A percentile compares a stretch with the other conserved stretches of the same genome.
Conservation (phyloP, 2,797 vertebrate species). For the Epinephelus malabaricus region DNA sequence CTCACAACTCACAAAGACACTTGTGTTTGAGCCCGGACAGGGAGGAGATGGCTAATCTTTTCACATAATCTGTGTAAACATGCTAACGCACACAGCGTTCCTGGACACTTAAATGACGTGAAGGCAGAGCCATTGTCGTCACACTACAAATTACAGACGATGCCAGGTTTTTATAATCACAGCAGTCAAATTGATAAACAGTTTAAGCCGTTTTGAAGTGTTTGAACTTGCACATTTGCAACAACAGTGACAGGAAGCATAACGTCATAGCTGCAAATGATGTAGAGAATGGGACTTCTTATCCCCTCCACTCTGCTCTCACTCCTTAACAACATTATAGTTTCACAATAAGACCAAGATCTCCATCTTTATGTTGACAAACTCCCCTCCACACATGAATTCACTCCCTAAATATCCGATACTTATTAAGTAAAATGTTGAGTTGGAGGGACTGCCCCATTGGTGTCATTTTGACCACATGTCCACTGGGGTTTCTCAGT, state of each 20-base stretch:
- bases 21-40: slow-evolving; percentile 42
- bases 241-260: background rate
- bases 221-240: background rate
- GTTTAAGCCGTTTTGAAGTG: background rate
- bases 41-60: slow-evolving; percentile 87
- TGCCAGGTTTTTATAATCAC: background rate
- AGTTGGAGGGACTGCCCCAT: background rate
- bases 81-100: slow-evolving; percentile 64
- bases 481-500: too few relatives aligned
- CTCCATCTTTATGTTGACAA: background rate
- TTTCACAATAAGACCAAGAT: background rate
- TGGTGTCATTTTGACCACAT: too few relatives aligned
- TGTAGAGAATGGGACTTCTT: background rate
- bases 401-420: background rate
- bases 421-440: background rate
- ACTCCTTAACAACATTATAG: background rate
- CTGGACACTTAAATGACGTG: slow-evolving; percentile 7
- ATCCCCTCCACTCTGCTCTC: background rate
- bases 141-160: background rate
- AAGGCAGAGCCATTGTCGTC: slow-evolving; percentile 7
- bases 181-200: background rate
- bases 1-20: slow-evolving; percentile 90
- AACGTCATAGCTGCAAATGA: background rate
- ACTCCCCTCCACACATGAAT: background rate
- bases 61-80: slow-evolving; percentile 86